Evolutionary conservation across 1,140 invertebrate species (phyloP), one percentile per base, ranked within the genome.

Genomic region (Leptinotarsa lineolata): DNA sequence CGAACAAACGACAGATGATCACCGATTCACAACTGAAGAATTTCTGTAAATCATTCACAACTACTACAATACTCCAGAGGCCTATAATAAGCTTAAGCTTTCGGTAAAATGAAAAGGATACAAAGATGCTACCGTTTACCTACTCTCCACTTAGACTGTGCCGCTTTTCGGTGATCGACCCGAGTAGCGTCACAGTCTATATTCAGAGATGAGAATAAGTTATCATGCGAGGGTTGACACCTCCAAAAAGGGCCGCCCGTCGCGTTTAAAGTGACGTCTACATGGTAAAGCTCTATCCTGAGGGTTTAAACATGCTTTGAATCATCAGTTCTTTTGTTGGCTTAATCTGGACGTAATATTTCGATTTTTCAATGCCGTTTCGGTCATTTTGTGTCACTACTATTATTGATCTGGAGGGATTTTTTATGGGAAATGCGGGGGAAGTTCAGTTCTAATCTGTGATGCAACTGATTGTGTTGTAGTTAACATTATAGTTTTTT

Each of bases 191-290:
- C 68, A 58, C 58, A 70, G n/a, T 70, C 68, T 70, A 22, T 18
- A 46, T 24, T 20, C 13, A 70, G 54, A 72, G 77, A 78, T 76
- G 76, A 61, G 71, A 76, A 77, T 77, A 77, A 77, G 76, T 77
- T 65, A 74, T 74, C 72, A 74, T 74, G 68, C 45, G 72, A 74
- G 73, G 77, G 77, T 72, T 78, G 77, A 78, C 77, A 78, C 77
- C 77, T 76, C 63, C 63, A 46, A 72, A 74, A 72, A 70, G 68
- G 73, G 70, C 66, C 64, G 70, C 77, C 77, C 70, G 72, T 71
- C 63, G 77, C 66, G 74, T 66, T 68, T 72, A 70, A 64, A 76
- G 74, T 78, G 77, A 78, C 77, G 69, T 74, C 70, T 73, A 78
- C 77, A 78, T 74, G 74, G 74, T 72, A 78, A 78, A 78, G 77